phyloP scores from a whole-genome alignment of 2,888 invertebrate genomes.

The Drosophila antonietae region DNA sequence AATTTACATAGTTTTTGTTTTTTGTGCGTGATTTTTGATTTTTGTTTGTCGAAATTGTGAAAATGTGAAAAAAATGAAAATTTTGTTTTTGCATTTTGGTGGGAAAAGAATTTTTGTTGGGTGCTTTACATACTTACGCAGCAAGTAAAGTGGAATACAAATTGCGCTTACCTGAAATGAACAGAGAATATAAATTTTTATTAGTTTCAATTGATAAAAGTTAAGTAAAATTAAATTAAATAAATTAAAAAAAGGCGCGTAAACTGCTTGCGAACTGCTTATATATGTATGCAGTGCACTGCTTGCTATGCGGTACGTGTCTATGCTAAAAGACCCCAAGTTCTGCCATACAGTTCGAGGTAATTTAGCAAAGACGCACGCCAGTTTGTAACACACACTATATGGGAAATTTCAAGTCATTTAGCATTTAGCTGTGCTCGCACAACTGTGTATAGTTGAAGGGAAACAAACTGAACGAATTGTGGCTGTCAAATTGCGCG shows the following conservation, averaged over 20 bases:
- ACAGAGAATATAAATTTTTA: not conserved
- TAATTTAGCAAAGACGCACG: not conserved
- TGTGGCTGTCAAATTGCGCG: not conserved
- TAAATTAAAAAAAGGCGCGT: not conserved
- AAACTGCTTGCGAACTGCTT: constrained; percentile 17
- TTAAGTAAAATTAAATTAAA: not conserved
- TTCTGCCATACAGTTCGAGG: not conserved
- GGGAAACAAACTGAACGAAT: constrained; percentile 1
- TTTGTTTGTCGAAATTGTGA: constrained; percentile 18
- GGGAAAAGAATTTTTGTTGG: constrained; percentile 8
- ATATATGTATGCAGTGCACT: not conserved
- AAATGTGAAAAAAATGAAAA: constrained; percentile 19
- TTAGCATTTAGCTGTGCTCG: not conserved
- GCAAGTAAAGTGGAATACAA: not conserved
- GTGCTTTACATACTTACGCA: constrained; percentile 49
- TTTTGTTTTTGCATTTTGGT: constrained; percentile 21
- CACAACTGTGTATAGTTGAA: not conserved
- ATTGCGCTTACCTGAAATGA: constrained; percentile 62
- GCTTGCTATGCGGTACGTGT: not conserved
- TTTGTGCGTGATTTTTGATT: constrained; percentile 38
- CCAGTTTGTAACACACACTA: not conserved
- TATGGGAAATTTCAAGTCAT: not conserved
- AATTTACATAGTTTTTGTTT: constrained; percentile 18
- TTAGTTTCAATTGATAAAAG: not conserved
- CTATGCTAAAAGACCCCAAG: constrained; percentile 2